A percentile compares a stretch with the other conserved stretches of the same genome.
These are phyloP conservation scores for Alethe castanea DNA, from an alignment of 2,113 vertebrate species.

Conservation along the genomic window DNA sequence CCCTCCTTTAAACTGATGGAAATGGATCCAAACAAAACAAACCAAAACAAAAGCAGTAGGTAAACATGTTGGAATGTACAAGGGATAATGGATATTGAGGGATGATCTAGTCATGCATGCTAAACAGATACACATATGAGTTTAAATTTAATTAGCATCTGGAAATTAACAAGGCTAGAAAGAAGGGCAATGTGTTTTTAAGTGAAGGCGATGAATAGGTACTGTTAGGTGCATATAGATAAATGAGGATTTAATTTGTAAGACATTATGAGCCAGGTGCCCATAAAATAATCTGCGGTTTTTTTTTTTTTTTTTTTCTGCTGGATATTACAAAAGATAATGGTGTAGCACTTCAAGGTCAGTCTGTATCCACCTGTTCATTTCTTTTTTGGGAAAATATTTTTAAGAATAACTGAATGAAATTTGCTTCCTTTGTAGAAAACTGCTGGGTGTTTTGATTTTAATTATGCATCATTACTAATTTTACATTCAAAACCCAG, in stretches of 20 bases:
- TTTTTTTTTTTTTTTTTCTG: conserved; percentile 33
- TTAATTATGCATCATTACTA: background rate
- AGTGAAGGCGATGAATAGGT: conserved; percentile 72
- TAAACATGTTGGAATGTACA: conserved; percentile 68
- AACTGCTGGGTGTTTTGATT: background rate
- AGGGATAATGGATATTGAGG: conserved; percentile 68
- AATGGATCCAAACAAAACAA: conserved; percentile 60
- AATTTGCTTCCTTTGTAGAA: conserved; percentile 6
- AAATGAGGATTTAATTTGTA: conserved; percentile 73
- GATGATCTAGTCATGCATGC: conserved; percentile 70
- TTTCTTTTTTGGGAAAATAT: conserved; percentile 37
- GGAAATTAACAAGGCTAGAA: conserved; percentile 77
- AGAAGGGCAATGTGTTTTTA: conserved; percentile 78
- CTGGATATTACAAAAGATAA: conserved; percentile 46
- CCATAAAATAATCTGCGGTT: conserved; percentile 41
- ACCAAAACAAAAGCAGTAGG: conserved; percentile 62
- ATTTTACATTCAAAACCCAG: background rate
- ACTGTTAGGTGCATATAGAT: conserved; percentile 69
- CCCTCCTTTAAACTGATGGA: conserved; percentile 58
- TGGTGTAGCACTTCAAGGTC: conserved; percentile 58
- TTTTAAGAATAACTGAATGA: conserved; percentile 4
- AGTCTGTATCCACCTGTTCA: background rate
- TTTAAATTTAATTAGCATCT: conserved; percentile 79
- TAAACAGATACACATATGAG: conserved; percentile 74
- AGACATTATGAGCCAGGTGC: conserved; percentile 67